A percentile compares a stretch with the other conserved stretches of the same genome.
These are phyloP conservation scores for Isurus oxyrinchus DNA, from an alignment of 2,113 vertebrate species.

Conservation along the genomic window DNA sequence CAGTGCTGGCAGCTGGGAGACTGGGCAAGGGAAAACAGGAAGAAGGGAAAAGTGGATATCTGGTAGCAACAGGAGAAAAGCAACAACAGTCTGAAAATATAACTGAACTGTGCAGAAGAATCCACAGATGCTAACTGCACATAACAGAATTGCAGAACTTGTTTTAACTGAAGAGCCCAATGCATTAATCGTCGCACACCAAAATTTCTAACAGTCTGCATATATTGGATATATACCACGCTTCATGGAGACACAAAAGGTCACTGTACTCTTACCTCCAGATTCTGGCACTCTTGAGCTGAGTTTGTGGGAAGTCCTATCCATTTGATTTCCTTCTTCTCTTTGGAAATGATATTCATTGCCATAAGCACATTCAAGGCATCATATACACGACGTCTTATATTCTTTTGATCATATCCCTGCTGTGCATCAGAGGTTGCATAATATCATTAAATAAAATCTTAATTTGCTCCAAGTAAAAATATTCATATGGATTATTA, in stretches of 20 bases:
- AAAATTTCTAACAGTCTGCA: neutral
- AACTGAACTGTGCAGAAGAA: neutral
- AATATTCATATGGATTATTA: neutral
- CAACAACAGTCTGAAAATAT: neutral
- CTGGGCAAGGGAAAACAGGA: neutral
- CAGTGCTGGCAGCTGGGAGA: neutral
- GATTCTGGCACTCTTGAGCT: conserved; percentile 96
- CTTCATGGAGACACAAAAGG: neutral
- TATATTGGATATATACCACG: neutral
- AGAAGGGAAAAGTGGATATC: neutral
- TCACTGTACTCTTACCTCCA: conserved; percentile 67
- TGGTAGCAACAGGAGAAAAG: neutral
- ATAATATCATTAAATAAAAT: neutral
- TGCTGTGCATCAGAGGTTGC: conserved; percentile 51
- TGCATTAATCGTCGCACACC: neutral
- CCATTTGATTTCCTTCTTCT: conserved; percentile 99
- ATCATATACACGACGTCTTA: conserved; percentile 91
- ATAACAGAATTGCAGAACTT: neutral
- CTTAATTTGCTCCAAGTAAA: neutral
- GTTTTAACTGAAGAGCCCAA: neutral
- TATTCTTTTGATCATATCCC: conserved; percentile 98
- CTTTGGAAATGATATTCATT: conserved; percentile 99
- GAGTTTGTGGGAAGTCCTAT: conserved; percentile 97
- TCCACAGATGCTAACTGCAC: neutral
- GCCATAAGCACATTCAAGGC: conserved; percentile 98